Evolutionary conservation across 2,113 vertebrate genomes (phyloP).

Genomic region (Puma concolor): DNA sequence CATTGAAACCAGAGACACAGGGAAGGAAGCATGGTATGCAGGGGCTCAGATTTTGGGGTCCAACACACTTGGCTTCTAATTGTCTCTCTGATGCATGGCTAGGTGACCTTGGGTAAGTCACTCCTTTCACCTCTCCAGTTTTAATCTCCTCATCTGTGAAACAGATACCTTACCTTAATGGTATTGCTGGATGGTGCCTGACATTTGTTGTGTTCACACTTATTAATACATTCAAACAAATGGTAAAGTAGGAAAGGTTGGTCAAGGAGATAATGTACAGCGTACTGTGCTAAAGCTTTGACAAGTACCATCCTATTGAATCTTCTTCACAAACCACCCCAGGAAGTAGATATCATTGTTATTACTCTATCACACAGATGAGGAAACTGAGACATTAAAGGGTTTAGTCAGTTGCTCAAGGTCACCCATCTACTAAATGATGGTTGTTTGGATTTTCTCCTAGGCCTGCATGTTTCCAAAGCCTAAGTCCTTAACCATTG

Average conservation of each 20-base stretch:
- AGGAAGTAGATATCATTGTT: neutral
- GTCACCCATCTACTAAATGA: slow-evolving; percentile 1
- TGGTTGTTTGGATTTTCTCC: neutral
- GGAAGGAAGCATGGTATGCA: neutral
- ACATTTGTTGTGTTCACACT: neutral
- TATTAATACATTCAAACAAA: slow-evolving; percentile 23
- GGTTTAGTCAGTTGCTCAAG: slow-evolving; percentile 10
- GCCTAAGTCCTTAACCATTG: neutral
- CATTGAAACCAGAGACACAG: neutral
- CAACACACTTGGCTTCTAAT: neutral
- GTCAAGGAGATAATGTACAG: neutral
- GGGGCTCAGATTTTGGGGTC: neutral
- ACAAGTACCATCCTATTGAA: slow-evolving; percentile 1
- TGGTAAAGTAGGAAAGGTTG: neutral
- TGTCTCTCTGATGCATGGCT: neutral
- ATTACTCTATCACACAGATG: neutral
- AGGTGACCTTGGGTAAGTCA: neutral
- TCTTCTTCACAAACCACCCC: slow-evolving; percentile 42
- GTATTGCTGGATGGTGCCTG: neutral
- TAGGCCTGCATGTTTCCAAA: slow-evolving; percentile 38
- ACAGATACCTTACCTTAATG: neutral
- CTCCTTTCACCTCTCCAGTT: neutral
- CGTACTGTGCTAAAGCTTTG: slow-evolving; percentile 9
- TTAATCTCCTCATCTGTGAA: slow-evolving; percentile 13
- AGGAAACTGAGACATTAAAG: slow-evolving; percentile 10